Conservation (phyloP, 2,888 invertebrate species). For the Dasypolia templi region DNA sequence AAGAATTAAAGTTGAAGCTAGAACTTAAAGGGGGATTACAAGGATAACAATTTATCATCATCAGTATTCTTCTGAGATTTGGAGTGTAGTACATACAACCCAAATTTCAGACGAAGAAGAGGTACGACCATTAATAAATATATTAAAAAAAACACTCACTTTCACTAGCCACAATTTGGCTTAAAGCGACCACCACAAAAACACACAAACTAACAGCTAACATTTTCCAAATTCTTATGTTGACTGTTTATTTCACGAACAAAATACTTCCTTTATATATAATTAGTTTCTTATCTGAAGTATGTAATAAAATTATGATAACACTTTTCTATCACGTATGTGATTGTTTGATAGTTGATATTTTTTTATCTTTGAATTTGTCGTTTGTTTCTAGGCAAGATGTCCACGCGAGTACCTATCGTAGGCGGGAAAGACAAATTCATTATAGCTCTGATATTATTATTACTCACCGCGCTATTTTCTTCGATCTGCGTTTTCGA, state of each 20-base stretch:
- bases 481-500: background rate
- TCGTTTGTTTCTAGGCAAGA: too few species aligned
- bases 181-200: slow-evolving; percentile 30
- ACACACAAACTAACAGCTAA: slow-evolving; percentile 34
- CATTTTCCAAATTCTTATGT: slow-evolving; percentile 23
- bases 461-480: background rate
- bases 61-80: too few species aligned
- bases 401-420: too few species aligned
- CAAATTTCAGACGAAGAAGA: background rate
- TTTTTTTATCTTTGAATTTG: slow-evolving; percentile 30
- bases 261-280: slow-evolving; percentile 45
- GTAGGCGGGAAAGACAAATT: too few species aligned
- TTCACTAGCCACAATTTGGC: slow-evolving; percentile 33
- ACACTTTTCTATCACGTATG: background rate
- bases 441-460: background rate
- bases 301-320: slow-evolving; percentile 32
- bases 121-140: too few species aligned
- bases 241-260: slow-evolving; percentile 15
- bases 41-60: background rate
- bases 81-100: too few species aligned
- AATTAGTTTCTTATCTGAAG: slow-evolving; percentile 40
- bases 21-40: background rate
- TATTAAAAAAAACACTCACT: too few species aligned
- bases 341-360: slow-evolving; percentile 18
- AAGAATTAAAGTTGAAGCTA: too few species aligned